Evolutionary conservation across 2,888 invertebrate species (phyloP), one percentile per base, ranked within the genome.

Genomic region (Mimachlamys varia): DNA sequence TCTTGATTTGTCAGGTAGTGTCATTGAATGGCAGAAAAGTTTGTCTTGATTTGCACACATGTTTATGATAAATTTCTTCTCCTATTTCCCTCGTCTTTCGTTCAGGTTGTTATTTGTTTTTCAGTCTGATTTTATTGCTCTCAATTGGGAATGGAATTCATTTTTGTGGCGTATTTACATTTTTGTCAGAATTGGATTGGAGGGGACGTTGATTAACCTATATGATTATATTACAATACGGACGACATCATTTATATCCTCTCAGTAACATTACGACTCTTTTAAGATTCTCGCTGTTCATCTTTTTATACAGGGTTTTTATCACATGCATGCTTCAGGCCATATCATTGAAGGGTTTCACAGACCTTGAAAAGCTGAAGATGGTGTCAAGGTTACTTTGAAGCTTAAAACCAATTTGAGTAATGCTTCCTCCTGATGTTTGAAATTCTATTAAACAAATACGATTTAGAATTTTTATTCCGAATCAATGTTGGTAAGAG

Each of bases 361-460:
- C 76, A 76, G 76, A 76, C 76, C 76, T 76, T 76, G 76, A 76
- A 33, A 27, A 76, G 17, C 33, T 76, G 17, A 76, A 22, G 27
- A 76, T 76, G 62, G 76, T 76, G 33, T 76, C 76, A 76, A 76
- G 76, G 76, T 76, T 33, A 76, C 76, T 15, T 10, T 27, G 33
- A 76, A 76, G 76, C 76, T 33, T 76, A 13, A 76, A 76, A 76
- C 76, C 76, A 76, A 76, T 76, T 33, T 76, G 27, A 76, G 76
- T 76, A 76, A 33, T 33, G 76, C 33, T 33, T 27, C 33, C 76
- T 27, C 33, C 33, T 76, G 27, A 76, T 76, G 76, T 76, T 76
- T 76, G 33, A 76, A 76, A 76, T 76, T 76, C 76, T 76, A 76
- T 76, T 76, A 76, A 76, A 76, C 76, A 76, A 76, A 76, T 76